These are phyloP conservation scores for Percopsis transmontana DNA, from an alignment of 2,113 vertebrate genomes.

Conservation along the genomic window DNA sequence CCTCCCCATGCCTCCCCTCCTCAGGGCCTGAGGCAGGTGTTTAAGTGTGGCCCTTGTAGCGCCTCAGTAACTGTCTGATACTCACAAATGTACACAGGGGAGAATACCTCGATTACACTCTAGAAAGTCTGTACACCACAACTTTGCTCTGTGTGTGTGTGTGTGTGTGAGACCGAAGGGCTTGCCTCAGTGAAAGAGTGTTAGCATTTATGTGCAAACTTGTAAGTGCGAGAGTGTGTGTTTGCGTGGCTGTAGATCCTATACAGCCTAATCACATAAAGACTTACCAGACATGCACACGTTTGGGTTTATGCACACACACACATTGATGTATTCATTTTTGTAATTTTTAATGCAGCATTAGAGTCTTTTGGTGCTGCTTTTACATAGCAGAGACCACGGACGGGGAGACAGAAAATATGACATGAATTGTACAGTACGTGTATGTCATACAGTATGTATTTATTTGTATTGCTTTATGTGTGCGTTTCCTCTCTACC, in stretches of 20 bases:
- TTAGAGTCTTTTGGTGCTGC: too few relatives aligned
- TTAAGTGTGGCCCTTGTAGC: not conserved
- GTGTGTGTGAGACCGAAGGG: not conserved
- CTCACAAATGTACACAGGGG: not conserved
- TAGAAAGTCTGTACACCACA: not conserved
- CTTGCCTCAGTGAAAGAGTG: not conserved
- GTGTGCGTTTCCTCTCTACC: constrained; percentile 70
- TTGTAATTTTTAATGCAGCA: too few relatives aligned
- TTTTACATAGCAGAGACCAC: too few relatives aligned
- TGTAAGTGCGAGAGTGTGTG: not conserved
- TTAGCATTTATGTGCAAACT: not conserved
- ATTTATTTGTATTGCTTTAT: too few relatives aligned
- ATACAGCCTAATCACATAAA: too few relatives aligned
- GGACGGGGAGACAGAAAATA: too few relatives aligned
- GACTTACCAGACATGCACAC: too few relatives aligned
- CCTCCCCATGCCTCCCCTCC: not conserved
- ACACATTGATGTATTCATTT: too few relatives aligned
- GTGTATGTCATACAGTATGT: too few relatives aligned
- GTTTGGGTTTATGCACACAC: too few relatives aligned
- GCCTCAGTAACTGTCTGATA: constrained; percentile 10
- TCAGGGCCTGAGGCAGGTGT: not conserved
- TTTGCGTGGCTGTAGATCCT: not conserved
- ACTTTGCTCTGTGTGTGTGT: constrained; percentile 14
- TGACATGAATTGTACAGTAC: too few relatives aligned
- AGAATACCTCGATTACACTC: constrained; percentile 8